These are phyloP conservation scores for Salvelinus namaycush DNA, from an alignment of 2,113 vertebrate species.

Conservation along the genomic window DNA sequence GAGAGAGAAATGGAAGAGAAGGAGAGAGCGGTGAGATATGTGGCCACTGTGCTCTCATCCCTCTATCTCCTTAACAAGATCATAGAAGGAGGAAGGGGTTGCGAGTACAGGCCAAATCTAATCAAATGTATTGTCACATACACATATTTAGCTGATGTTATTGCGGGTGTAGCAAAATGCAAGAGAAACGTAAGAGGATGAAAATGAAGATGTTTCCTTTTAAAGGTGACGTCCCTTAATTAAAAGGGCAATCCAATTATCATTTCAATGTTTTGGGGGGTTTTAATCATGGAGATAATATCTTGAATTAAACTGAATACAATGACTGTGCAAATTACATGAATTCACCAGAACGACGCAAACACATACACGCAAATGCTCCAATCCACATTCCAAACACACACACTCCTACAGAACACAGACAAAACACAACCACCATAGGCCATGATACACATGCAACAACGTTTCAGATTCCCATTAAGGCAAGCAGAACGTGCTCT, in stretches of 20 bases:
- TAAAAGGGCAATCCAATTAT: conserved; percentile 25
- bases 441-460: not conserved
- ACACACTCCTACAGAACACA: no score
- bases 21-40: conserved; percentile 49
- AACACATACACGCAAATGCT: not conserved
- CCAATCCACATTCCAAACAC: no score
- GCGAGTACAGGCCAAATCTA: not conserved
- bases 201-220: conserved; percentile 11
- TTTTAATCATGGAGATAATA: conserved; percentile 16
- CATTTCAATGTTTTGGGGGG: conserved; percentile 23
- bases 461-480: not conserved
- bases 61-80: conserved; percentile 44
- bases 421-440: not conserved
- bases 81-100: conserved; percentile 6
- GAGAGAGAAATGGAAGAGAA: conserved; percentile 48
- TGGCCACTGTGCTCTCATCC: conserved; percentile 44
- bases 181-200: not conserved
- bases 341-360: not conserved
- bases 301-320: not conserved
- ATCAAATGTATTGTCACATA: no score
- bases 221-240: conserved; percentile 24
- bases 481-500: not conserved
- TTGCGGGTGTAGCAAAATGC: no score
- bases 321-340: conserved; percentile 7
- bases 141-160: no score